phyloP scores from a whole-genome alignment of 1,140 invertebrate genomes.

The Parasteatoda tepidariorum region DNA sequence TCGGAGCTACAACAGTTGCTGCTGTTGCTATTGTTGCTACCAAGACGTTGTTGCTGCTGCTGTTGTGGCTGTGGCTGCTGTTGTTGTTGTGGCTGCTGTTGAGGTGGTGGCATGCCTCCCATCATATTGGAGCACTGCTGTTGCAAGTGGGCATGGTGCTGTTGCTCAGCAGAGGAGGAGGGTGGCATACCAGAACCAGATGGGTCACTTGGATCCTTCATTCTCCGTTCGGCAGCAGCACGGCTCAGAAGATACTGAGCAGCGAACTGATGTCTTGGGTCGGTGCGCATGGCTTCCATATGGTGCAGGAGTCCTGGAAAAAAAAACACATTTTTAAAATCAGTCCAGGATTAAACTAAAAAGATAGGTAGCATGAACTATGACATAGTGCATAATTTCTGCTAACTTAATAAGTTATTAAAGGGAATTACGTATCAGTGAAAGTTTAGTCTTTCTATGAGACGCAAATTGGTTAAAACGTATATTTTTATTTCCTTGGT shows the following conservation, averaged over 20 bases:
- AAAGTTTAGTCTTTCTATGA: too few species aligned
- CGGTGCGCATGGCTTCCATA: conserved; percentile 97
- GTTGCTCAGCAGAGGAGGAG: conserved; percentile 45
- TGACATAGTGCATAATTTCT: too few species aligned
- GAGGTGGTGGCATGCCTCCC: conserved; percentile 24
- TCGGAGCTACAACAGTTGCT: conserved; percentile 57
- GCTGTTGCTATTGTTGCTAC: conserved; percentile 39
- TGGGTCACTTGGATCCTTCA: conserved; percentile 74
- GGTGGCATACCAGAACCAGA: conserved; percentile 24
- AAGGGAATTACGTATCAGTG: too few species aligned
- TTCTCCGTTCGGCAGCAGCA: conserved; percentile 87
- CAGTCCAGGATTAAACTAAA: background rate
- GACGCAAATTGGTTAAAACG: too few species aligned
- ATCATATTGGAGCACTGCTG: conserved; percentile 23
- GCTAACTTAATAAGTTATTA: too few species aligned
- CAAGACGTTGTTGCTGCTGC: conserved; percentile 34
- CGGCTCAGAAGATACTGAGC: conserved; percentile 91
- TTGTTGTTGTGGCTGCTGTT: conserved; percentile 20
- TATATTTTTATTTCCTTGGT: too few species aligned
- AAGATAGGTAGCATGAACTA: too few species aligned
- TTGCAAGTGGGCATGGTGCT: background rate
- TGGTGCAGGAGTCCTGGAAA: conserved; percentile 84
- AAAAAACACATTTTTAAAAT: background rate
- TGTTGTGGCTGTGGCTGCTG: conserved; percentile 31
- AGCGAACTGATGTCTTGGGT: conserved; percentile 94